These are phyloP conservation scores for Sebastolobus alascanus DNA, from an alignment of 2,797 vertebrate genomes.

Conservation along the genomic window DNA sequence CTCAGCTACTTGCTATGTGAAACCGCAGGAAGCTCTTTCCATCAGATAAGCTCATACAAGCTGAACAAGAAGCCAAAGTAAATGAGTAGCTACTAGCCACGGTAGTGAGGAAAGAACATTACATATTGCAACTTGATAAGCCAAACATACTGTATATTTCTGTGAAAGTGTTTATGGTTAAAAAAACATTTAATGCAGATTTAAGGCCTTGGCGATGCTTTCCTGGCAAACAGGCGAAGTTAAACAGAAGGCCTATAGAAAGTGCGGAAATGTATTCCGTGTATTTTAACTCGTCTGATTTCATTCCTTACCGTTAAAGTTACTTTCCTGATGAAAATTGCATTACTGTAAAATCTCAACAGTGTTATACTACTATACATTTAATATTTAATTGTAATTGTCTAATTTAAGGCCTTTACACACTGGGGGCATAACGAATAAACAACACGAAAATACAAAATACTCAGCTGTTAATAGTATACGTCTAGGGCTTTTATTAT, in stretches of 20 bases:
- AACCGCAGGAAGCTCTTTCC: not conserved
- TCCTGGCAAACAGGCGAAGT: not conserved
- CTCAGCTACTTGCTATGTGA: not conserved
- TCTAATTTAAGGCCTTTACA: too few species aligned
- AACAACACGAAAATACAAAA: too few species aligned
- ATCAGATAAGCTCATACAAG: not conserved
- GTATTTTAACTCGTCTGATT: not conserved
- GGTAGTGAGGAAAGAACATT: not conserved
- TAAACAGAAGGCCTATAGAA: not conserved
- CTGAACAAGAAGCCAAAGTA: not conserved
- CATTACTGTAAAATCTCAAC: not conserved
- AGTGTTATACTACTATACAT: not conserved
- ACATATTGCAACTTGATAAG: not conserved
- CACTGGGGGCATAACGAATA: too few species aligned
- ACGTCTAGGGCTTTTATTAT: too few species aligned
- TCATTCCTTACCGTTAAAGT: not conserved
- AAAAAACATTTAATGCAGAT: not conserved
- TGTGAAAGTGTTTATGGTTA: not conserved
- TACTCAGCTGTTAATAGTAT: too few species aligned
- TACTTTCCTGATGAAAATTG: not conserved
- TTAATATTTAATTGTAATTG: too few species aligned
- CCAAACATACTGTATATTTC: not conserved
- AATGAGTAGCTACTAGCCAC: not conserved
- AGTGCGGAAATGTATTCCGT: not conserved
- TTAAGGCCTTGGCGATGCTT: not conserved